phyloP scores from a whole-genome alignment of 2,888 invertebrate species.

The Orthonychiurus folsomi region DNA sequence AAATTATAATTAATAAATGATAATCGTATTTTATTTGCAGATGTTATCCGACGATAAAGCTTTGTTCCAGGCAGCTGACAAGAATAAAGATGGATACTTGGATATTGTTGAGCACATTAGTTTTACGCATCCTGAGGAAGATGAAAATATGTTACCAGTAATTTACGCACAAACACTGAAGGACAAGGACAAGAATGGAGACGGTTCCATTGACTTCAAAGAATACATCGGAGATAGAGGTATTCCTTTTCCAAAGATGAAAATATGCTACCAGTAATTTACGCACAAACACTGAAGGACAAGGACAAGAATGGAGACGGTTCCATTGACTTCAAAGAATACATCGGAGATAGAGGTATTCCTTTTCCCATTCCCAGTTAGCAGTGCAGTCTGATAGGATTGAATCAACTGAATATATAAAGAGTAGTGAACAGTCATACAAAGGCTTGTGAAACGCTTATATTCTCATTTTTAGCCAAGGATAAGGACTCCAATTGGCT shows the following conservation, averaged over 20 bases:
- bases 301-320: conserved; percentile 81
- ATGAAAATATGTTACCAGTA: conserved; percentile 71
- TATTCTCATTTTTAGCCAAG: too few relatives aligned
- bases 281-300: conserved; percentile 72
- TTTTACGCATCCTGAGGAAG: conserved; percentile 90
- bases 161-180: conserved; percentile 70
- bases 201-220: conserved; percentile 74
- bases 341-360: conserved; percentile 58
- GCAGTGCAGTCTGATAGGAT: conserved; percentile 10
- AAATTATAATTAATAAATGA: too few relatives aligned
- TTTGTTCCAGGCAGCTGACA: conserved; percentile 79
- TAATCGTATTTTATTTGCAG: conserved; percentile 38
- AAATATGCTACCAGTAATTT: conserved; percentile 68
- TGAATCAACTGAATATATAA: neutral
- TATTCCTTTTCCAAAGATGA: conserved; percentile 54
- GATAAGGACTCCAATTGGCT: conserved; percentile 66
- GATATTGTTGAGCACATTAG: conserved; percentile 69
- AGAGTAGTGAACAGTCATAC: neutral
- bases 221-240: conserved; percentile 70
- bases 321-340: conserved; percentile 74
- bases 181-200: conserved; percentile 75
- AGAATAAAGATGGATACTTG: conserved; percentile 67
- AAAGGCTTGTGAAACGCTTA: conserved; percentile 28
- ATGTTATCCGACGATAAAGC: conserved; percentile 63
- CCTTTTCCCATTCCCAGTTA: conserved; percentile 5